Conservation (phyloP, 1,140 invertebrate genomes). For the Aphelenchoides besseyi region DNA sequence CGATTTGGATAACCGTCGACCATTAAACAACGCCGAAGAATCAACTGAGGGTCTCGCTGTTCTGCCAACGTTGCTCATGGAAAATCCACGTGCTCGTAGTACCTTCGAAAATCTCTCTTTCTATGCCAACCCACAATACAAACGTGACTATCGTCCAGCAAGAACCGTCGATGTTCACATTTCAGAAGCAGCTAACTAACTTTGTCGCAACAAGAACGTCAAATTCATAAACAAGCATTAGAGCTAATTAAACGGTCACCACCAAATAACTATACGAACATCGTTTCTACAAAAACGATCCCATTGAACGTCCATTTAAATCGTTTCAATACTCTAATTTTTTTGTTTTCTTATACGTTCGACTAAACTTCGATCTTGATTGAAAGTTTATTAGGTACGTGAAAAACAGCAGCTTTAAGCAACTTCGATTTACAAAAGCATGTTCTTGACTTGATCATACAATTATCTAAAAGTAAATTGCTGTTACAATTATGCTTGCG, state of each 20-base stretch:
- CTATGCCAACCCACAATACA: conserved; percentile 22
- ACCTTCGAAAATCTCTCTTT: conserved; percentile 15
- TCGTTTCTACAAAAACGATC: background rate
- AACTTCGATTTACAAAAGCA: too few species aligned
- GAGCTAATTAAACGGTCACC: background rate
- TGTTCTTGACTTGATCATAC: too few species aligned
- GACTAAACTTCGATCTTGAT: too few species aligned
- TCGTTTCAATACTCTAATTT: too few species aligned
- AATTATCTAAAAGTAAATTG: too few species aligned
- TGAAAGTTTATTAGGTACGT: too few species aligned
- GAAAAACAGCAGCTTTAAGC: too few species aligned
- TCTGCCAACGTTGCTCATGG: background rate
- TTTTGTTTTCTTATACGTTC: too few species aligned
- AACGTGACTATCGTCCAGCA: too few species aligned
- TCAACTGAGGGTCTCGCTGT: too few species aligned
- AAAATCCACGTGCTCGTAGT: background rate
- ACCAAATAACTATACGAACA: background rate
- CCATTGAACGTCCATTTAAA: background rate
- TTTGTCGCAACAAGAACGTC: background rate
- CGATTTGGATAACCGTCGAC: background rate
- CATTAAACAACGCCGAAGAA: background rate
- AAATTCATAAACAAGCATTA: background rate
- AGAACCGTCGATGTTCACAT: too few species aligned
- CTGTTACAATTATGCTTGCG: too few species aligned
- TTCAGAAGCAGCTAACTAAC: background rate